Evolutionary conservation across 2,113 vertebrate genomes (phyloP), one percentile per base, ranked within the genome.

Genomic region (Ranitomeya imitator): DNA sequence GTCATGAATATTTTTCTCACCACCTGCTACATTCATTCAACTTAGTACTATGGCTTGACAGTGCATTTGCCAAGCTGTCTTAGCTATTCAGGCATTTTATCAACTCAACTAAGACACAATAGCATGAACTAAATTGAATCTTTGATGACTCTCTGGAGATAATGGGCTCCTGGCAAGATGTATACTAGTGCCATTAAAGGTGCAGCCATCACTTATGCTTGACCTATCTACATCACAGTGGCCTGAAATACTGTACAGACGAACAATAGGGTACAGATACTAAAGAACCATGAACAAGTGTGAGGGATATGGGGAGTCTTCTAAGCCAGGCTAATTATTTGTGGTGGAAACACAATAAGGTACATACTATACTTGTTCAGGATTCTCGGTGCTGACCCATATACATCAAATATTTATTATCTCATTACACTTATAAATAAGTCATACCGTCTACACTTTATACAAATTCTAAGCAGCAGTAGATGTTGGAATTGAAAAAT

Each of bases 51-150:
- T 90, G 78, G 85, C 87, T 83, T 92, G 91, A 92, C 91, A 87
- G 71, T 87, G 89, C 63, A 89, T 91, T 91, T 91, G 84, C 85
- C 82, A 80, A 86, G 85, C 89, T 91, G 88, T 90, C 91, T 71
- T 87, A 51, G 86, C 37, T 86, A 65, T 74, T 91, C 83, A 83
- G 81, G 90, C 83, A 45, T 90, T 90, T 92, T 91, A 92, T 92
- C 90, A 91, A 85, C 86, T 90, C 82, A 88, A 57, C 51, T 31
- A 90, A 89, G 92, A 90, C 90, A 90, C 90, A 94, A 89, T 76
- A 91, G 88, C 78, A 31, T 21, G 14, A 55, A 90, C 90, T 91
- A 91, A 89, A 90, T 78, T 87, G 90, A 90, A 91, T 92, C 88
- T 89, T 83, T 89, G 88, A 89, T 90, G 88, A 90, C 89, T 90